Base-by-base conservation (phyloP, 1,140 invertebrate species). In the Ooceraea biroi region DNA sequence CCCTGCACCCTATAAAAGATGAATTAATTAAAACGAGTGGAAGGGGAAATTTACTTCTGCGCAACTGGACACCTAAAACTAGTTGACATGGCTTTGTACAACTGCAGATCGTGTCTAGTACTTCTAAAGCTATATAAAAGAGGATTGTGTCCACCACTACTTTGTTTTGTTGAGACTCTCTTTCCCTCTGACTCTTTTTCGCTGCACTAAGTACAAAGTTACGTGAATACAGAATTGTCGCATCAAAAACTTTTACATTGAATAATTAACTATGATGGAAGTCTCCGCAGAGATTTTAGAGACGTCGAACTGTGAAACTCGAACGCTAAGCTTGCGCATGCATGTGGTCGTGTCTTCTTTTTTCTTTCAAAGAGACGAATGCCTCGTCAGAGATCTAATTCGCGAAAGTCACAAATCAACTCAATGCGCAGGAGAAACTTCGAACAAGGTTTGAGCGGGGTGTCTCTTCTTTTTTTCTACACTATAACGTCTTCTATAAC, bases 401-500 rank as follows among this genome's bases (percentile, higher is more conserved):
- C 17, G 30, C 17, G 10, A 41, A 41, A 41, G 1, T 44, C 65
- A 19, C 25, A 30, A 46, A 30, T 50, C 44, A 68, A 48, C 65
- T 17, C 5, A 68, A 50, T 50, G 36, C 27, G 27, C 10, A 19
- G 12, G 19, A 25, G 17, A 22, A 30, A 71, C 52, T 27, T 80
- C 12, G 17, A 69, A 19, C 55, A 66, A 52, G 14, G 14, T 19
- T 80, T 7, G 11, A 78, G 66, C 36, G 14, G 27, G 7, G 27
- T 22, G 0, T 25, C 27, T 22, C 19, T 46, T 27, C 27, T 27
- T 36, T 7, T 27, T 44, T 41, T 50, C 69, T 85, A 85, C 27
- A 72, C 74, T 88, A n/a, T n/a, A 88, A 66, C 55, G 4, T 48
- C 22, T 27, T 77, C 46, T 86, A 72, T 58, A n/a, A 19, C n/a